Evolutionary conservation across 2,888 invertebrate species (phyloP).

Genomic region (Cistogaster globosa): DNA sequence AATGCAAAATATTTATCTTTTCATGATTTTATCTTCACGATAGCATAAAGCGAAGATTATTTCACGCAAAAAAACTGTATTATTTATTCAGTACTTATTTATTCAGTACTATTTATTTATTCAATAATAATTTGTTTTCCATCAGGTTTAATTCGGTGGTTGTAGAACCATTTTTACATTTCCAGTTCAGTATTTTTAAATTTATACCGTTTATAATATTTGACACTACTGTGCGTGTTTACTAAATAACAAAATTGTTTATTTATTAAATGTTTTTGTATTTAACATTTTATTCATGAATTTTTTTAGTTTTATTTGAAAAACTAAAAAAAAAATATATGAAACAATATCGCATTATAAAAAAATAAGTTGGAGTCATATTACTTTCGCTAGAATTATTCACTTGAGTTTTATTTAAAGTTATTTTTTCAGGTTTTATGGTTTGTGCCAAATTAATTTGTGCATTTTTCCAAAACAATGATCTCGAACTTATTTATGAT

Average conservation of each 20-base stretch:
- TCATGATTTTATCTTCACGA: no score
- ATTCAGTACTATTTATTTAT: no score
- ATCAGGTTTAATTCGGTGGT: no score
- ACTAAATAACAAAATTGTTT: no score
- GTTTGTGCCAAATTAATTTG: conserved; percentile 67
- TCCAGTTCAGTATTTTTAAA: no score
- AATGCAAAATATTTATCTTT: no score
- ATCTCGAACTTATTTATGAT: conserved; percentile 31
- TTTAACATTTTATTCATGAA: conserved; percentile 53
- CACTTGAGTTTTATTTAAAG: conserved; percentile 26
- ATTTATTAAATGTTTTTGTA: background rate
- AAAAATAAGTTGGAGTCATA: conserved; percentile 39
- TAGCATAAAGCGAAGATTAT: no score
- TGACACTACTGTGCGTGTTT: no score
- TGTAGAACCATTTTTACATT: no score
- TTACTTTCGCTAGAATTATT: conserved; percentile 61
- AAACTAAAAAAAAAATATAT: conserved; percentile 6
- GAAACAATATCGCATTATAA: background rate
- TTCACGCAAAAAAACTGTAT: no score
- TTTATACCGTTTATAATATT: background rate
- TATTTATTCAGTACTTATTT: no score
- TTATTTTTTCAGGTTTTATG: conserved; percentile 9
- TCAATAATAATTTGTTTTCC: no score
- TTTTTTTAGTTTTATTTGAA: conserved; percentile 23
- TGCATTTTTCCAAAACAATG: conserved; percentile 64